Base-by-base conservation (phyloP, 2,113 vertebrate genomes). In the Trichomycterus rosablanca region DNA sequence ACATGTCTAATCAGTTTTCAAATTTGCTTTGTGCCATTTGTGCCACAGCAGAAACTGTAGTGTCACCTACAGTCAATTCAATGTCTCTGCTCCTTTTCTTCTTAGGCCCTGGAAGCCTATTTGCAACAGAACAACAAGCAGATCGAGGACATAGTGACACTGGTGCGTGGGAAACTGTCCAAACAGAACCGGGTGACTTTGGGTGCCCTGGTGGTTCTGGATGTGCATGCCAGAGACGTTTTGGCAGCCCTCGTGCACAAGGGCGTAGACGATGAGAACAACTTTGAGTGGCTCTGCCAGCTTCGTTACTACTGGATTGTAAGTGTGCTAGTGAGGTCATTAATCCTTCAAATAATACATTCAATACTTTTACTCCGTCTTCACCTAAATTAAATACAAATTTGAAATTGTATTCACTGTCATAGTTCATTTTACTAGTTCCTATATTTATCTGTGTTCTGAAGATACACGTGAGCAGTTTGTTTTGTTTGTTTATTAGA, bases 241-340 rank as follows among this genome's bases (percentile, higher is more conserved):
- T 82, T 93, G 18, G 69, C 84, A 1, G 49, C 74, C 1, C 81
- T 93, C 12, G 90, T 92, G 28, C 83, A 81, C 35, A 93, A 95
- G 64, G 74, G 76, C 30, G 82, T 93, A 67, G 83, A 55, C 16
- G 87, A 94, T 37, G 92, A 94, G 48, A 86, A 75, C 18, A 90
- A 94, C 82, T 97, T 94, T 52, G 89, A 93, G 65, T 93, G 92
- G 93, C 79, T 93, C 43, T 97, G 89, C 72, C 93, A 97, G 70
- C 89, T 94, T 42, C 86, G 91, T 40, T 92, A 93, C 83, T 94
- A 89, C 68, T 94, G 92, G 91, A 78, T 88, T 69, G 89, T 92
- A 84, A 53, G 84, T 74, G 3, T n/a, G 10, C 5, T 34, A n/a
- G n/a, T n/a, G n/a, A n/a, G n/a, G n/a, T n/a, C n/a, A n/a, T n/a